phyloP scores from a whole-genome alignment of 2,113 vertebrate genomes.

The Eudyptes chrysolophus region DNA sequence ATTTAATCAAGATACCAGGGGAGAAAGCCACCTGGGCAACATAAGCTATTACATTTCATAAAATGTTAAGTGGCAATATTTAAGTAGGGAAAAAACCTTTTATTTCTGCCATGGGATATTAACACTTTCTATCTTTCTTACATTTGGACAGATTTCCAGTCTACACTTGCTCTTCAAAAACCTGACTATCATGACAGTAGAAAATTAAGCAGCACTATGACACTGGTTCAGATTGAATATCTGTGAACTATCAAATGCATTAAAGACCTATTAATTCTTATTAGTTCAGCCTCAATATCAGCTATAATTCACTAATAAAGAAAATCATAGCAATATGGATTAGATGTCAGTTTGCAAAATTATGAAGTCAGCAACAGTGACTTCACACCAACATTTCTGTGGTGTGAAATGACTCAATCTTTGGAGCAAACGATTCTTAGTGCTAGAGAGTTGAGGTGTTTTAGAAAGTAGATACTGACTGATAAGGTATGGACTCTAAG shows the following conservation, averaged over 20 bases:
- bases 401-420: not conserved
- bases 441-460: not conserved
- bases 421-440: not conserved
- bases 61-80: not conserved
- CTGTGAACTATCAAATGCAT: not conserved
- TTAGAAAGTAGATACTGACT: not conserved
- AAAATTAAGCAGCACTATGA: not conserved
- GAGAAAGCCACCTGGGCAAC: constrained; percentile 16
- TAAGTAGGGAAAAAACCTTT: not conserved
- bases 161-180: not conserved
- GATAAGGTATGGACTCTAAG: not conserved
- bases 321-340: not conserved
- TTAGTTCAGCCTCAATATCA: not conserved
- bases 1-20: constrained; percentile 17
- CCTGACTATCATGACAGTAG: not conserved
- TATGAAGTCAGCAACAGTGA: not conserved
- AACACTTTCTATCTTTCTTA: not conserved
- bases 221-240: not conserved
- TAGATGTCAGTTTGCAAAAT: not conserved
- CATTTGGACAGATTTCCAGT: not conserved
- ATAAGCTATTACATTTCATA: not conserved
- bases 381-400: not conserved
- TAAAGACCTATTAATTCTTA: not conserved
- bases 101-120: not conserved
- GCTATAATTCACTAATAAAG: not conserved